phyloP scores from a whole-genome alignment of 2,113 vertebrate species.

The Microcebus murinus region DNA sequence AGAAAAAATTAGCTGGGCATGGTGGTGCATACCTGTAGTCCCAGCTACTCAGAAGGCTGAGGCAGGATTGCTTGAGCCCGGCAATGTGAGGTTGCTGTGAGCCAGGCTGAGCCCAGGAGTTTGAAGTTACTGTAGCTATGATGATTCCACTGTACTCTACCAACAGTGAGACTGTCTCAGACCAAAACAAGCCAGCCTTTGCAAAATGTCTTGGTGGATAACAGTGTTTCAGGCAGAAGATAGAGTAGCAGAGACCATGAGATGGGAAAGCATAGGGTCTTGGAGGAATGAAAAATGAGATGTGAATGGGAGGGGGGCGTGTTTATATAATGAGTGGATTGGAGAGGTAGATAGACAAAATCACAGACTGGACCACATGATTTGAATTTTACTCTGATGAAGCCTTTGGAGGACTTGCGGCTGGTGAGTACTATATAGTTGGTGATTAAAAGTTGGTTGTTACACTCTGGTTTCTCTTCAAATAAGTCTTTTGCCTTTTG shows the following conservation, averaged over 20 bases:
- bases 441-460: background rate
- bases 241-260: background rate
- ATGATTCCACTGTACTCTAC: too few species aligned
- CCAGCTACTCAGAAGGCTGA: too few species aligned
- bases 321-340: background rate
- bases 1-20: too few species aligned
- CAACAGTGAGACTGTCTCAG: too few species aligned
- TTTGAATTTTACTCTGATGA: conserved; percentile 1
- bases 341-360: background rate
- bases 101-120: too few species aligned
- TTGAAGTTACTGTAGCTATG: too few species aligned
- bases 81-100: too few species aligned
- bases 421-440: background rate
- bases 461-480: too few species aligned
- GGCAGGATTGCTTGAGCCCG: too few species aligned
- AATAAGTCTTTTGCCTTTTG: too few species aligned
- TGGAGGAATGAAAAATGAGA: background rate
- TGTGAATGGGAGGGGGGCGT: background rate
- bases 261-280: background rate
- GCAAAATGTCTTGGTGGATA: background rate
- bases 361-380: background rate
- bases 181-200: background rate
- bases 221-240: background rate
- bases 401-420: background rate
- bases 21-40: too few species aligned